Base-by-base conservation (phyloP, 2,888 invertebrate genomes). In the Rhimphoctona megacephalus region DNA sequence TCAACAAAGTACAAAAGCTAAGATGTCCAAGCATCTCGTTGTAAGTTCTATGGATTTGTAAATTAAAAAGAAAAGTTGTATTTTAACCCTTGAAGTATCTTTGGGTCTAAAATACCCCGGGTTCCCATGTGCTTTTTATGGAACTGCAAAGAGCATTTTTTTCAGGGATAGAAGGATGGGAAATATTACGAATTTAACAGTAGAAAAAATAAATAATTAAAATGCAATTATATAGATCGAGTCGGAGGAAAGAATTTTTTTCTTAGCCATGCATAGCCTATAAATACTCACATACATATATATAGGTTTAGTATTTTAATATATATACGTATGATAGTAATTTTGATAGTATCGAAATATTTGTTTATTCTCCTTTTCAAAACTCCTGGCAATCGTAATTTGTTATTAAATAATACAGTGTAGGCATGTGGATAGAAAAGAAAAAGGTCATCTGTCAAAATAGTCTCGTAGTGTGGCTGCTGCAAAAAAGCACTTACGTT, bases 391-490 rank as follows among this genome's bases (percentile, higher is more conserved):
- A 25, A 25, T 25, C 5, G 14, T 25, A 25, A 25, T 11, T 57
- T 57, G 57, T 57, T 57, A 57, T 25, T 57, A 11, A 5, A 25
- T 5, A 11, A 11, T 25, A 57, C 25, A 14, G 14, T 57, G 57
- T 57, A 57, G 25, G 25, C 57, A 66, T n/a, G 66, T 66, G 67
- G 22, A 43, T 22, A 39, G 25, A 46, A 43, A 46, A 14, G 22
- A 22, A 39, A 43, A 39, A 67, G 6, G 33, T 64, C 19, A 76
- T 70, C 72, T 85, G 81, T 81, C 81, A 85, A 77, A 85, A 85
- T 81, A 81, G 30, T 19, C 30, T 46, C 4, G n/a, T 54, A 30
- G 8, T 74, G 43, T 39, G 30, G 54, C 54, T 30, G 36, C 54
- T 22, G 25, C 33, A 46, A 54, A 54, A 9, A 52, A 46, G 17